phyloP scores from a whole-genome alignment of 2,888 invertebrate genomes.

The Iphiclides podalirius region DNA sequence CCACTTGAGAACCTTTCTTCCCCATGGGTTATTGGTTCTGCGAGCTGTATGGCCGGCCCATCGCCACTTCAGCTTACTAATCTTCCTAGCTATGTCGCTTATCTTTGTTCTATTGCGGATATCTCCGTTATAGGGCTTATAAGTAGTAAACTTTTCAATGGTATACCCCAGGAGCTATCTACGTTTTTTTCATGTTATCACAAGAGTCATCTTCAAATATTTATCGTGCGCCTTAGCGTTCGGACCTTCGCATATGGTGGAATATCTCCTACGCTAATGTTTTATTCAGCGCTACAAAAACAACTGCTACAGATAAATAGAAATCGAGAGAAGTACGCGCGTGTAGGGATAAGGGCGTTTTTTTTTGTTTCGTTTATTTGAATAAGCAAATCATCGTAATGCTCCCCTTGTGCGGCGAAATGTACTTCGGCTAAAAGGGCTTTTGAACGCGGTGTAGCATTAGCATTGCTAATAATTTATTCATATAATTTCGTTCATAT shows the following conservation, averaged over 20 bases:
- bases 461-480: background rate
- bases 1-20: too few species aligned
- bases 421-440: background rate
- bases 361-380: slow-evolving; percentile 20
- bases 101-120: too few species aligned
- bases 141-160: too few species aligned
- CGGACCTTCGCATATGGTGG: background rate
- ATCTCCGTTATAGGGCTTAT: too few species aligned
- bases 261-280: slow-evolving; percentile 12
- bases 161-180: too few species aligned
- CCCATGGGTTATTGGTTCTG: too few species aligned
- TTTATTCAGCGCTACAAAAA: slow-evolving; percentile 21
- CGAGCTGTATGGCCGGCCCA: too few species aligned
- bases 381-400: slow-evolving; percentile 17
- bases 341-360: slow-evolving; percentile 2
- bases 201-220: slow-evolving; percentile 6
- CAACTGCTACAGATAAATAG: slow-evolving; percentile 19
- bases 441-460: background rate
- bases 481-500: background rate
- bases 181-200: too few species aligned
- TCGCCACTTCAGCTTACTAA: too few species aligned
- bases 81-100: too few species aligned
- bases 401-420: background rate
- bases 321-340: slow-evolving; percentile 16
- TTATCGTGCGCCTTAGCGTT: background rate